phyloP scores from a whole-genome alignment of 1,140 invertebrate genomes.

The Lasaia peninsularis region DNA sequence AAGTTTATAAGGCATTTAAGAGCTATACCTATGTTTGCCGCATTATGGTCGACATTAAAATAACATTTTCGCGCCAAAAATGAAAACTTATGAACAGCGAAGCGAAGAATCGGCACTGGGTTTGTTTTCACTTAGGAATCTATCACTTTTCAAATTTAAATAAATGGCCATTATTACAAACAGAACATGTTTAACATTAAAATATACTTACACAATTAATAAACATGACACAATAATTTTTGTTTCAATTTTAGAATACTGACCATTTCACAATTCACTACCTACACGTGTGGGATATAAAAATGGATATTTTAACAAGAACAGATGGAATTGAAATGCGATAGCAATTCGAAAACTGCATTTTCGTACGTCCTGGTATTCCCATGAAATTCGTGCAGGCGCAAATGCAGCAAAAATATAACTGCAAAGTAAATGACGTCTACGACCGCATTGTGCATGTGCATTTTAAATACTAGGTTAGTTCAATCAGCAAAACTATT shows the following conservation, averaged over 20 bases:
- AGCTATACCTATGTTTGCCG: too few relatives aligned
- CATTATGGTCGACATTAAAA: too few relatives aligned
- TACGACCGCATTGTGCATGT: conserved; percentile 70
- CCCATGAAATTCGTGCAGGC: conserved; percentile 59
- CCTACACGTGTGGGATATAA: conserved; percentile 6
- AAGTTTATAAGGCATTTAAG: too few relatives aligned
- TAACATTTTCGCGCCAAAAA: too few relatives aligned
- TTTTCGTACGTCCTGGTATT: conserved; percentile 56
- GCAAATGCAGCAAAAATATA: conserved; percentile 72
- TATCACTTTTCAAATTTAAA: too few relatives aligned
- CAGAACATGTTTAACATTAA: background rate
- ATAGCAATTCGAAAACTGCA: conserved; percentile 48
- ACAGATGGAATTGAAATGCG: conserved; percentile 5
- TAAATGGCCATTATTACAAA: background rate
- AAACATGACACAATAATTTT: conserved; percentile 6
- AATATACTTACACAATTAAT: conserved; percentile 6
- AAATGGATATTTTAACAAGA: background rate
- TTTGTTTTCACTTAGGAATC: too few relatives aligned
- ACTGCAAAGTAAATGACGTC: conserved; percentile 75
- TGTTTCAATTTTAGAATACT: conserved; percentile 6
- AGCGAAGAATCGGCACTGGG: too few relatives aligned
- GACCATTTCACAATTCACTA: conserved; percentile 17
- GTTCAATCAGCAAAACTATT: conserved; percentile 58
- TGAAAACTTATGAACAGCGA: too few relatives aligned
- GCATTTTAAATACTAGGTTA: conserved; percentile 69